Evolutionary conservation across 2,888 invertebrate genomes (phyloP), one percentile per base, ranked within the genome.

Genomic region (Monopis laevigella): DNA sequence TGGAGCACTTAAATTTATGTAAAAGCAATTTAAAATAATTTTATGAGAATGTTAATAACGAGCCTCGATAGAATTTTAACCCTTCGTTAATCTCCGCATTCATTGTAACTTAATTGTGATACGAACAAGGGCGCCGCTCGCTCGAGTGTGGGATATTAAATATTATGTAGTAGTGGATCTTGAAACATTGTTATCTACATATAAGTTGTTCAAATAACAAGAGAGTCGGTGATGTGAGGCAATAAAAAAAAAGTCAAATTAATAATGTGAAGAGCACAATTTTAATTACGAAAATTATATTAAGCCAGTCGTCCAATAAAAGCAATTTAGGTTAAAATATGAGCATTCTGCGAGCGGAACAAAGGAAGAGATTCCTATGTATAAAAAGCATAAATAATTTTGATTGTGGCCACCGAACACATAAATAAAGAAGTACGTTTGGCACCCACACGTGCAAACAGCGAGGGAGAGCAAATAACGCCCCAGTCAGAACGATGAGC

Each of bases 261-360:
- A 12, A 40, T 19, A 40, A 40, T 29, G 29, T 40, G 14, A 12
- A 18, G 57, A 56, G 59, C 57, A 63, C 63, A 62, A 62, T 70
- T 75, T 75, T 74, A 75, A 75, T 75, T 74, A 74, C 73, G 68
- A 63, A 68, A 70, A 70, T 72, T 73, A 64, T 70, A 74, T 74
- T 70, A 72, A 73, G 70, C 70, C 67, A 60, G 58, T 57, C 59
- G 65, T 57, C 66, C 62, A 65, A 71, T 70, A 61, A 69, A 70
- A 68, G 65, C 70, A 64, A 68, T 73, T 69, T 62, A 58, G 65
- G 42, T 24, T 55, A 54, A 58, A 59, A 57, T 52, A 53, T 50
- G 55, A 49, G 48, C 50, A 49, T 46, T 46, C 51, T 47, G 52
- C 46, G 43, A 43, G 47, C 46, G 51, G 64, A 60, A 71, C 69